Evolutionary conservation across 2,888 invertebrate genomes (phyloP).

Genomic region (Ichneumoninae sp.): DNA sequence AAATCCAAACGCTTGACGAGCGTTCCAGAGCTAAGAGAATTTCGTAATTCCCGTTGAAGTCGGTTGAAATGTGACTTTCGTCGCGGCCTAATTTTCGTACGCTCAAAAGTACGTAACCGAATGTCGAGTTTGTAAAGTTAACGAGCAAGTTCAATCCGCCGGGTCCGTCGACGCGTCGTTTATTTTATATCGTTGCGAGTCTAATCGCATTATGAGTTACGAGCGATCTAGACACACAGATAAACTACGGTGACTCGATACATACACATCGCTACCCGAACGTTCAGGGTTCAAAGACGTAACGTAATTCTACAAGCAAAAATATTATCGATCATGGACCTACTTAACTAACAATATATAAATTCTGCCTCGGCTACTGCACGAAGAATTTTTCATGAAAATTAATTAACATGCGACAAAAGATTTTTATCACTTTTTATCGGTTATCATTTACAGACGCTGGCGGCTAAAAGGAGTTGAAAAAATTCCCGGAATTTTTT

Average conservation of each 20-base stretch:
- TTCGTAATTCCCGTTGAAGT: not conserved
- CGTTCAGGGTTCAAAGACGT: not conserved
- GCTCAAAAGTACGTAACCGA: not conserved
- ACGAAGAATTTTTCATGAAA: not conserved
- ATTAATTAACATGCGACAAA: not conserved
- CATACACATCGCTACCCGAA: not conserved
- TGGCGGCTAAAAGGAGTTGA: not conserved
- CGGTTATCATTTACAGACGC: not conserved
- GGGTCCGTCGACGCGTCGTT: not conserved
- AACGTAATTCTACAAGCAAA: not conserved
- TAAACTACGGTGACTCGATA: not conserved
- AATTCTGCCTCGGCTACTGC: not conserved
- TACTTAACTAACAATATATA: too few relatives aligned
- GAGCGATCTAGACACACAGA: not conserved
- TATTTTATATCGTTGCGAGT: not conserved
- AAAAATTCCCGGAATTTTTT: not conserved
- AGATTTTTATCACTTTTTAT: not conserved
- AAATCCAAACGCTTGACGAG: not conserved
- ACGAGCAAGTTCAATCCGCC: not conserved
- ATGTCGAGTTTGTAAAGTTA: conserved; percentile 3
- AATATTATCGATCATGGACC: not conserved
- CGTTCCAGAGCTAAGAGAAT: not conserved
- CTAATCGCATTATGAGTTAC: conserved; percentile 11
- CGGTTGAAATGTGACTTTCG: not conserved
- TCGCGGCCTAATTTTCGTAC: not conserved